Conservation (phyloP, 2,113 vertebrate species). For the Naja naja region DNA sequence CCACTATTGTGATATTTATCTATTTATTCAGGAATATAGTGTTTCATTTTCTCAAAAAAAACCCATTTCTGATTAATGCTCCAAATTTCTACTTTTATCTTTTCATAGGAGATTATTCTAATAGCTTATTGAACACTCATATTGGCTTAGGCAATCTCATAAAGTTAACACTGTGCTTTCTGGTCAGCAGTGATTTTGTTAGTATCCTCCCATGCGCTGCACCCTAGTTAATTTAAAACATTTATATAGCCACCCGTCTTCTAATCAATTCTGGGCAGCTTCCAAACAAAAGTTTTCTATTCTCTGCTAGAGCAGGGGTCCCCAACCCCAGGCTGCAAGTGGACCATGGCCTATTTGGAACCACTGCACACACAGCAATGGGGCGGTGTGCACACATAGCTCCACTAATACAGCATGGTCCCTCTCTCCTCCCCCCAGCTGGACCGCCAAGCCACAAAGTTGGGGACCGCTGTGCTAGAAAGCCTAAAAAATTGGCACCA, state of each 20-base stretch:
- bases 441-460: background rate
- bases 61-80: background rate
- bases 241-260: background rate
- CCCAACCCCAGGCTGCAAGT: background rate
- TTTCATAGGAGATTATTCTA: background rate
- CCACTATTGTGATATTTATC: background rate
- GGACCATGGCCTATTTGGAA: background rate
- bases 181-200: background rate
- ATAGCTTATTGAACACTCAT: background rate
- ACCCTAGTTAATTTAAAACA: background rate
- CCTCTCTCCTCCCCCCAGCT: background rate
- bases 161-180: background rate
- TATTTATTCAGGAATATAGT: background rate
- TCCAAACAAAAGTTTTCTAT: background rate
- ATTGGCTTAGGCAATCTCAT: background rate
- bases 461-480: background rate
- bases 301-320: background rate
- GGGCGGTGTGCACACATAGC: rapidly evolving
- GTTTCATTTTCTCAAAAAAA: background rate
- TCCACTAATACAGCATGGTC: background rate
- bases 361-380: background rate
- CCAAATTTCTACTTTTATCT: background rate
- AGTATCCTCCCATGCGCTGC: background rate
- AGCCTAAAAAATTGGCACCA: background rate
- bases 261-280: background rate